Base-by-base conservation (phyloP, 2,113 vertebrate genomes). In the Oryzias javanicus region DNA sequence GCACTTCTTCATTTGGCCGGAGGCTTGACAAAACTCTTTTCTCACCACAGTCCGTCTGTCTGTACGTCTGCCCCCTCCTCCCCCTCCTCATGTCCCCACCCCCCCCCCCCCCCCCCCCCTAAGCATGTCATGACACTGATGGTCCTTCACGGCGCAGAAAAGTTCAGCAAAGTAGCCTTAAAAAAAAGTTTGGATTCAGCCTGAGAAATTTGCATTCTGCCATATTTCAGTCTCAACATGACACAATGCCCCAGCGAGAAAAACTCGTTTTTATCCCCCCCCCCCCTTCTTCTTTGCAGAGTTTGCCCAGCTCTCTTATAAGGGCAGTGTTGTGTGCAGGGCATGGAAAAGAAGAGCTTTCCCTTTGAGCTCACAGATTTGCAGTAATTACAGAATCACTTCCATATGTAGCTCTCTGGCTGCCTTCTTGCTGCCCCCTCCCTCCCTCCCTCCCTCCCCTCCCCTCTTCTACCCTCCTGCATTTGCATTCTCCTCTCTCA, bases 371-470 rank as follows among this genome's bases (percentile, higher is more conserved):
- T 90, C 88, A 89, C 86, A 92, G 90, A 90, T 91, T 91, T 91
- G 86, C 90, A 85, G 82, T 92, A 92, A 92, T 93, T 92, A 92
- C 90, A 87, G 86, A 93, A 93, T 92, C 76, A 90, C 90, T 92
- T 93, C 92, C 91, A 93, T 90, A 93, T 93, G 92, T 92, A 89
- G 82, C 82, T 87, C 86, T 83, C 88, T 88, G 89, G 84, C 88
- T 89, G 88, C 87, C 83, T 88, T 76, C 83, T 83, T 20, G 54
- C 84, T 88, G 86, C 84, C 81, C 87, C 76, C 86, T 70, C 86
- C 82, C 77, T 75, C 81, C 65, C 79, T 83, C 78, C 71, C 67
- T 83, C 78, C 71, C 67, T n/a, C n/a, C n/a, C n/a, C n/a, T 83
- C 78, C 71, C 67, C 78, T 66, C 72, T 74, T 61, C 67, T 42